Conservation (phyloP, 2,888 invertebrate genomes). For the Hypolimnas misippus region DNA sequence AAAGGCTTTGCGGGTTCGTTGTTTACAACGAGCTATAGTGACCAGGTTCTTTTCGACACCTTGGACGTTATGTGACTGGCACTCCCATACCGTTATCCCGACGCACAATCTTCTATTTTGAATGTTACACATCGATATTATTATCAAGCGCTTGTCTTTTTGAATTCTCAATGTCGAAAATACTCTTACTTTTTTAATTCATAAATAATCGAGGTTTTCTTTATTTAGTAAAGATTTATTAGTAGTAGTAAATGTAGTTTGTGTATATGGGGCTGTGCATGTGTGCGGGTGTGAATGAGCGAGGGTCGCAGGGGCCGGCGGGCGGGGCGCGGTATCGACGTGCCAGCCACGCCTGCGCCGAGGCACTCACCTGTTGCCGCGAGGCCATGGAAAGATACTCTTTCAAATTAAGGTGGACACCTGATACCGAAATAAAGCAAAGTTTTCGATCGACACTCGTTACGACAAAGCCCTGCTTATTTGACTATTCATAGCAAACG, state of each 20-base stretch:
- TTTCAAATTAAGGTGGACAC: slow-evolving; percentile 79
- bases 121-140: not conserved
- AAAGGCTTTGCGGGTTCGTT: slow-evolving; percentile 34
- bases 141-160: not conserved
- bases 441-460: slow-evolving; percentile 37
- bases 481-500: slow-evolving; percentile 54
- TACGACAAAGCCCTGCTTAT: slow-evolving; percentile 20
- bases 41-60: slow-evolving; percentile 46
- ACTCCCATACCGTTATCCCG: slow-evolving; percentile 31
- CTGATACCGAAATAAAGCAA: slow-evolving; percentile 72
- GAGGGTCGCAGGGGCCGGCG: slow-evolving; percentile 54
- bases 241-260: slow-evolving; percentile 37
- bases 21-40: slow-evolving; percentile 43
- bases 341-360: slow-evolving; percentile 76
- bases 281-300: slow-evolving; percentile 78
- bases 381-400: slow-evolving; percentile 80
- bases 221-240: slow-evolving; percentile 12
- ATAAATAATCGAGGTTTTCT: slow-evolving; percentile 31
- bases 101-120: slow-evolving; percentile 18
- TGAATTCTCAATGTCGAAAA: not conserved
- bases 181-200: not conserved
- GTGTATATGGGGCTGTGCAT: slow-evolving; percentile 47
- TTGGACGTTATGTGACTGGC: slow-evolving; percentile 48
- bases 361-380: slow-evolving; percentile 78
- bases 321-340: slow-evolving; percentile 74